A percentile compares a stretch with the other conserved stretches of the same genome.
Evolutionary conservation across 2,113 vertebrate genomes (phyloP).

Genomic region (Ardeotis arabs): DNA sequence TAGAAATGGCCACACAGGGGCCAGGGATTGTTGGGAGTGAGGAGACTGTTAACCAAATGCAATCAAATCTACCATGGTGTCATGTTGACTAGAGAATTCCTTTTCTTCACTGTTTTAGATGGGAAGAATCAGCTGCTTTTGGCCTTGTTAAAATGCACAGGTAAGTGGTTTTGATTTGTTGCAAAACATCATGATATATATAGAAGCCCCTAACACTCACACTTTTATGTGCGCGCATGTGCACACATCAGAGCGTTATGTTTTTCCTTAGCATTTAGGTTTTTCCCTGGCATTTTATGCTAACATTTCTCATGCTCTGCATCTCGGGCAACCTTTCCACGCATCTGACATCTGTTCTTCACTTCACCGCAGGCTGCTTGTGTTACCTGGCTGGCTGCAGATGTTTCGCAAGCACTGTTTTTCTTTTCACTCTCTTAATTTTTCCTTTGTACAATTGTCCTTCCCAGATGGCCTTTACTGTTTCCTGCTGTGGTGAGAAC

Average conservation of each 20-base stretch:
- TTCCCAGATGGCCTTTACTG: neutral
- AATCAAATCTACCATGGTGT: neutral
- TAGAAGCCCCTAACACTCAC: neutral
- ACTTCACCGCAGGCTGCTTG: neutral
- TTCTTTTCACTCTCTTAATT: neutral
- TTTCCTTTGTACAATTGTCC: neutral
- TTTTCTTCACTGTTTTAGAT: conserved; percentile 77
- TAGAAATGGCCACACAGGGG: neutral
- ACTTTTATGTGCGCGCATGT: too few species aligned
- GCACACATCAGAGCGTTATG: neutral
- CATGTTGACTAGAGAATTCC: neutral
- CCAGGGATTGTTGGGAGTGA: neutral
- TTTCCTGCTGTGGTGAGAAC: conserved; percentile 20
- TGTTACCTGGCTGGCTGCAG: neutral
- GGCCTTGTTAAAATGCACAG: conserved; percentile 96
- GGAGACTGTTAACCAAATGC: neutral
- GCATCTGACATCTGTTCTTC: neutral
- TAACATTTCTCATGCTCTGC: neutral
- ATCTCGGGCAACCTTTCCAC: neutral
- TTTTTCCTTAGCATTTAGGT: neutral
- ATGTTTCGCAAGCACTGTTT: neutral
- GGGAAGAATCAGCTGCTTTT: conserved; percentile 96
- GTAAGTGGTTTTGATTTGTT: conserved; percentile 71
- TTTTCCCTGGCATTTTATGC: neutral
- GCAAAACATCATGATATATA: neutral